Evolutionary conservation across 2,888 invertebrate species (phyloP).

Genomic region (Coremacera marginata): DNA sequence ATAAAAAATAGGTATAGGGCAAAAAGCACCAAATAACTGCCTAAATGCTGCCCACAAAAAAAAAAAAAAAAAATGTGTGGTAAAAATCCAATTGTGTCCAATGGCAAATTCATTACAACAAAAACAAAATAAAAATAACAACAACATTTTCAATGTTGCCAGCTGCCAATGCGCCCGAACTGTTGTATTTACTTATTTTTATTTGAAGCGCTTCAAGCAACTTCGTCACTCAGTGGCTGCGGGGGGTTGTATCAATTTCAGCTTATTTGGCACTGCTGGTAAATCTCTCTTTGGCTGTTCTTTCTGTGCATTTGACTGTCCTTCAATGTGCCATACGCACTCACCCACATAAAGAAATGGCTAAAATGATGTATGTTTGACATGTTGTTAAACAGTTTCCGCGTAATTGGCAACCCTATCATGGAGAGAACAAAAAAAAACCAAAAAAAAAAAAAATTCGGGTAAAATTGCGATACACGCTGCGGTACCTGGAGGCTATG

Average conservation of each 20-base stretch:
- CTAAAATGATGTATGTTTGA: too few relatives aligned
- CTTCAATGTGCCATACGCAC: background rate
- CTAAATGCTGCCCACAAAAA: background rate
- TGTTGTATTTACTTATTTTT: background rate
- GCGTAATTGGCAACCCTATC: too few relatives aligned
- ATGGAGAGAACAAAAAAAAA: background rate
- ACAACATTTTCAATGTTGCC: background rate
- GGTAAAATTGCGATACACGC: background rate
- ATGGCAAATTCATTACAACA: slow-evolving; percentile 21
- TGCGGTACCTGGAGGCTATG: too few relatives aligned
- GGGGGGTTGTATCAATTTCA: background rate
- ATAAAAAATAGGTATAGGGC: background rate
- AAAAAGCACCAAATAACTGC: slow-evolving; percentile 13
- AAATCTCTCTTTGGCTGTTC: background rate
- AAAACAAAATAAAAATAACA: background rate
- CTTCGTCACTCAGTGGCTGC: too few relatives aligned
- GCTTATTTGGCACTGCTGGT: background rate
- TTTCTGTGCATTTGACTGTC: background rate
- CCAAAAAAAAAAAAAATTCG: background rate
- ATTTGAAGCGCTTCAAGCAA: too few relatives aligned
- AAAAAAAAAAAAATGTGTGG: slow-evolving; percentile 36
- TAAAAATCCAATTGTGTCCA: slow-evolving; percentile 42
- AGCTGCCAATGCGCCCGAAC: background rate
- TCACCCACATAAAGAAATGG: too few relatives aligned
- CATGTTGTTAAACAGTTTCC: too few relatives aligned